Evolutionary conservation across 2,888 invertebrate species (phyloP), one percentile per base, ranked within the genome.

Genomic region (Strigamia maritima): DNA sequence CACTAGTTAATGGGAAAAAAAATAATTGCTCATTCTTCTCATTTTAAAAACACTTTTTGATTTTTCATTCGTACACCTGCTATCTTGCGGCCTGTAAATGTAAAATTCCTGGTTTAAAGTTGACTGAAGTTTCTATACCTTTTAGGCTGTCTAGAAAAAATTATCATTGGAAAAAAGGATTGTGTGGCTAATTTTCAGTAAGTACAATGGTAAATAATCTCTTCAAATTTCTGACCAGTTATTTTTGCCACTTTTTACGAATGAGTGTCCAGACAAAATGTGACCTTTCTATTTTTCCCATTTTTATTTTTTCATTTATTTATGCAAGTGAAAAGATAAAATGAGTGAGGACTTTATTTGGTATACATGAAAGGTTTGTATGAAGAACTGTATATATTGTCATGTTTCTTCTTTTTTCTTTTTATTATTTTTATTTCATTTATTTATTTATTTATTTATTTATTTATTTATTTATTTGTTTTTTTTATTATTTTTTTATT

Each of bases 81-180:
- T 28, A 24, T 22, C 8, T 65, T 65, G 65, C 26, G 65, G 65
- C 65, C 65, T 65, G 28, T 65, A 65, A 65, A 65, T 65, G 14
- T 65, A 49, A 65, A 65, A 65, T 26, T 60, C 60, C 10, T 75
- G 19, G n/a, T 75, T 31, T 22, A 75, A 75, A 70, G 70, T 79
- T 79, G 79, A 79, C 79, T 79, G 79, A 70, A 79, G 79, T 79
- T 79, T 79, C 79, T 79, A 28, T 65, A 79, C 79, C 70, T 79
- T 79, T 79, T 79, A 79, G 79, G 79, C 79, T 75, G 74, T 79
- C 74, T 79, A 79, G 79, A 79, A 79, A 79, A 31, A 12, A 65
- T 22, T 24, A 79, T 38, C 38, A 74, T 35, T 44, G 79, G 74
- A 40, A 38, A 78, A 79, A 79, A 79, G 65, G 65, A 65, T 65